Conservation (phyloP, 1,140 invertebrate genomes). For the Polypedilum vanderplanki region DNA sequence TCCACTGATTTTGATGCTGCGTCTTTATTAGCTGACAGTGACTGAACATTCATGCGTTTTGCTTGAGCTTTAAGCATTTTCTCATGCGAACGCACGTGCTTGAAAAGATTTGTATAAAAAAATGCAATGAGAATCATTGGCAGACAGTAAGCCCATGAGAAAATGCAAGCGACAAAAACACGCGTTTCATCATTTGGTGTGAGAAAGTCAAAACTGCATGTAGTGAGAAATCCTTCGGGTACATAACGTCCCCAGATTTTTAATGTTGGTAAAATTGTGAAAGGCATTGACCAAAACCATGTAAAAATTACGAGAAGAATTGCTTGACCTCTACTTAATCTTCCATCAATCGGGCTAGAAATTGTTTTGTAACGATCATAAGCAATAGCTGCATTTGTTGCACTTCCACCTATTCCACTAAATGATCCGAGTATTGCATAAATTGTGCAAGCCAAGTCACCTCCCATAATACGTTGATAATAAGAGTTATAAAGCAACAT, state of each 20-base stretch:
- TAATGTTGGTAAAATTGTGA: slow-evolving; percentile 57
- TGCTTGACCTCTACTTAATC: slow-evolving; percentile 58
- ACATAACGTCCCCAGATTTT: slow-evolving; percentile 60
- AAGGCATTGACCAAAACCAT: slow-evolving; percentile 65
- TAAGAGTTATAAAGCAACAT: slow-evolving; percentile 62
- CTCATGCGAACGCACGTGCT: slow-evolving; percentile 62
- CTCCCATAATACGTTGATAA: slow-evolving; percentile 56
- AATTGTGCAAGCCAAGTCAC: slow-evolving; percentile 61
- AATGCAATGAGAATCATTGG: slow-evolving; percentile 59
- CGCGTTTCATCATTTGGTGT: slow-evolving; percentile 60
- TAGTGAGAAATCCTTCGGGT: slow-evolving; percentile 71
- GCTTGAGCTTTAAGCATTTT: slow-evolving; percentile 70
- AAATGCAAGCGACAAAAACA: slow-evolving; percentile 60
- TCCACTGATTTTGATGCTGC: slow-evolving; percentile 58
- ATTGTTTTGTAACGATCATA: slow-evolving; percentile 71
- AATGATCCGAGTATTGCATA: slow-evolving; percentile 60
- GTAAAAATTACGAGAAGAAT: slow-evolving; percentile 54
- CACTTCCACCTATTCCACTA: slow-evolving; percentile 63
- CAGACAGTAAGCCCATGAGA: slow-evolving; percentile 61
- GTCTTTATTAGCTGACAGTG: slow-evolving; percentile 60
- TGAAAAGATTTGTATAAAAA: slow-evolving; percentile 63
- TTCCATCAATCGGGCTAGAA: slow-evolving; percentile 65
- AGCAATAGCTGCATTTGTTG: slow-evolving; percentile 67
- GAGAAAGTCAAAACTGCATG: slow-evolving; percentile 67
- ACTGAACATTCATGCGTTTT: slow-evolving; percentile 77